phyloP scores from a whole-genome alignment of 2,888 invertebrate species.

The Formica aserva region DNA sequence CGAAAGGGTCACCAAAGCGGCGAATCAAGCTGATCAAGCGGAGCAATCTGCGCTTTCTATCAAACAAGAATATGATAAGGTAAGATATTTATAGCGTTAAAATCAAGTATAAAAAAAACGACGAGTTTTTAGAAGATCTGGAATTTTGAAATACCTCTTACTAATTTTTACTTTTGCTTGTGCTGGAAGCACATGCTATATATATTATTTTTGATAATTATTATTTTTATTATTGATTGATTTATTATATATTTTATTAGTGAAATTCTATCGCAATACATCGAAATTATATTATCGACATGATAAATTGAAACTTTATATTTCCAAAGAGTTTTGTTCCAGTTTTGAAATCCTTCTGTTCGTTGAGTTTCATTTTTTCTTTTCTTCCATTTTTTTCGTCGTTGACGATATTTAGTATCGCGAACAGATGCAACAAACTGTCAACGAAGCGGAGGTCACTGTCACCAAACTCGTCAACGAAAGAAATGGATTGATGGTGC shows the following conservation, averaged over 20 bases:
- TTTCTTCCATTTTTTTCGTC: slow-evolving; percentile 9
- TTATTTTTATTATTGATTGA: neutral
- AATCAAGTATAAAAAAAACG: neutral
- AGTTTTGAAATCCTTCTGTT: slow-evolving; percentile 1
- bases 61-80: slow-evolving; percentile 90
- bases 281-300: neutral
- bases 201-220: neutral
- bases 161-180: neutral
- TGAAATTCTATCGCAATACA: neutral
- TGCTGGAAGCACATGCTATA: neutral
- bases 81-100: slow-evolving; percentile 75
- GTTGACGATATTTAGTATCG: slow-evolving; percentile 85
- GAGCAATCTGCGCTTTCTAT: slow-evolving; percentile 88
- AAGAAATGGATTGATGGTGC: slow-evolving; percentile 87
- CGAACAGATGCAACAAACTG: slow-evolving; percentile 87
- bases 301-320: neutral
- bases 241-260: neutral
- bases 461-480: slow-evolving; percentile 86
- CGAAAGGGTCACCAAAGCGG: slow-evolving; percentile 94
- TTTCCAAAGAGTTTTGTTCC: neutral
- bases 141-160: neutral
- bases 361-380: neutral
- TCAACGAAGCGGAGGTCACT: slow-evolving; percentile 87
- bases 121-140: neutral
- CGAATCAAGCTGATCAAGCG: slow-evolving; percentile 93